phyloP scores from a whole-genome alignment of 2,113 vertebrate genomes.

The Catharus bicknelli region DNA sequence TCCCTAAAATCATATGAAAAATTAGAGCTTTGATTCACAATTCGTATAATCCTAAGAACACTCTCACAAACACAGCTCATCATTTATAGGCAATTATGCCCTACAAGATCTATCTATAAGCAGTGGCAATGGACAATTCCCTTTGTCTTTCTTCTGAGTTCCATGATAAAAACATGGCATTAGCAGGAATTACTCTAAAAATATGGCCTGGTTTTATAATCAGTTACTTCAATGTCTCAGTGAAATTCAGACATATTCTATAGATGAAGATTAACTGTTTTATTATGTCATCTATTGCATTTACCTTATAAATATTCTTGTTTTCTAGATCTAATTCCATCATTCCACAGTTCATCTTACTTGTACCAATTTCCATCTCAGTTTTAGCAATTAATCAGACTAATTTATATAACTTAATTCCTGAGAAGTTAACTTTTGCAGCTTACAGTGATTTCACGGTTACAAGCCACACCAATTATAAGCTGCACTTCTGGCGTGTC shows the following conservation, averaged over 20 bases:
- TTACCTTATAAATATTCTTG: background rate
- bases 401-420: background rate
- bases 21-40: background rate
- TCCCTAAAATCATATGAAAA: background rate
- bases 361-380: background rate
- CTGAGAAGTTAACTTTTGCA: background rate
- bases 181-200: background rate
- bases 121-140: background rate
- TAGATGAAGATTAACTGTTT: background rate
- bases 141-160: background rate
- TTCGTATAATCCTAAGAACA: background rate
- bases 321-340: background rate
- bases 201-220: background rate
- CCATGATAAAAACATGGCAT: rapidly evolving
- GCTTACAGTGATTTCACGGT: background rate
- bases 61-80: background rate
- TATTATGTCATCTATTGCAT: background rate
- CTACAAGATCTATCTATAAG: background rate
- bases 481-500: no score
- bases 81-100: background rate
- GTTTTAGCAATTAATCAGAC: background rate
- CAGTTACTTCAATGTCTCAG: background rate
- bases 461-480: no score
- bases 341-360: background rate
- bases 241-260: background rate